Percentiles rank a stretch among this genome's conserved stretches.
phyloP scores from a whole-genome alignment of 2,888 invertebrate genomes.

The Epirrita christyi region DNA sequence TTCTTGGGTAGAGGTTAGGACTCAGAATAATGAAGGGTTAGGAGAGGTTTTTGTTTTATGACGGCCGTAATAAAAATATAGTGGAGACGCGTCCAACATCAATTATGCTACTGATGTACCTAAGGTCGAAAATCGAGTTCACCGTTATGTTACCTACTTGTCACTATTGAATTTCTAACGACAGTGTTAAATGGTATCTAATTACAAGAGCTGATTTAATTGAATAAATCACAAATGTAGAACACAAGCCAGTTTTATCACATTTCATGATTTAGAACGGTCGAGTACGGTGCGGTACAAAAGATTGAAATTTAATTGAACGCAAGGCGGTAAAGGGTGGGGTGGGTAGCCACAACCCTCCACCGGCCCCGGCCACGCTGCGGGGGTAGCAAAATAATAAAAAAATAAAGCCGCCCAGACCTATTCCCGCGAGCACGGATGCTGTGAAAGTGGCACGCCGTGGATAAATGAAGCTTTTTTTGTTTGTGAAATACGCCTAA shows the following conservation, averaged over 20 bases:
- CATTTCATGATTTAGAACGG: constrained; percentile 78
- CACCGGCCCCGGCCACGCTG: constrained; percentile 46
- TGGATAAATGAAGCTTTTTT: constrained; percentile 83
- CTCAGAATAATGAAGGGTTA: too few relatives aligned
- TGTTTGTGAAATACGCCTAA: constrained; percentile 80
- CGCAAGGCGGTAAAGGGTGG: constrained; percentile 64
- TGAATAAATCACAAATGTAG: too few relatives aligned
- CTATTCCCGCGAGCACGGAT: constrained; percentile 79
- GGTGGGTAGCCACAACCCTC: constrained; percentile 62
- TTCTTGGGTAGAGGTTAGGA: too few relatives aligned
- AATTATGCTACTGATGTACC: too few relatives aligned
- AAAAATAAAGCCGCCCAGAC: constrained; percentile 70
- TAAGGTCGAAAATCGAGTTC: too few relatives aligned
- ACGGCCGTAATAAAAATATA: too few relatives aligned
- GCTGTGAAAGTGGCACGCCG: constrained; percentile 83
- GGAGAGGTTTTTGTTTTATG: too few relatives aligned
- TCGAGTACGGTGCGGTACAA: constrained; percentile 74
- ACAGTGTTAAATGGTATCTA: too few relatives aligned
- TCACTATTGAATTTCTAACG: too few relatives aligned
- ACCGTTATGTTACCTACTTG: too few relatives aligned
- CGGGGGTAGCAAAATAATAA: constrained; percentile 75
- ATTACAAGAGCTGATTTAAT: too few relatives aligned
- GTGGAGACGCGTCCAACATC: too few relatives aligned
- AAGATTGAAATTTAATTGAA: constrained; percentile 83
- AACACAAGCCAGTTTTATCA: constrained; percentile 55